Conservation (phyloP, 1,140 invertebrate genomes). For the Pseudachorutes palmiensis region DNA sequence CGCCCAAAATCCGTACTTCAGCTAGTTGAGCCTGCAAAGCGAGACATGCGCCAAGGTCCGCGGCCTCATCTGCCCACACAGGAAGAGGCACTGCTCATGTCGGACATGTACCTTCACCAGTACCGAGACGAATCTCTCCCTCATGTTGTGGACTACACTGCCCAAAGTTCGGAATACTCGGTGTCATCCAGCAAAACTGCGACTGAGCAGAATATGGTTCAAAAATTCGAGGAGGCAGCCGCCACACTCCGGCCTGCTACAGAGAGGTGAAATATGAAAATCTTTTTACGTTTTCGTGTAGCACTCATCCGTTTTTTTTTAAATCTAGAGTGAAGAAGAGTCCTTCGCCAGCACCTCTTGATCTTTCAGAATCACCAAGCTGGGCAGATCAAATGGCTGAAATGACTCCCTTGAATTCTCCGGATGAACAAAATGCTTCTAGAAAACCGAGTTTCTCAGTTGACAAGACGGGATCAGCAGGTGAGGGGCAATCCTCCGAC, state of each 20-base stretch:
- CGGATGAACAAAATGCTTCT: slow-evolving; percentile 2
- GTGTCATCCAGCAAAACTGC: not conserved
- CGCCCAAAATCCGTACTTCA: slow-evolving; percentile 54
- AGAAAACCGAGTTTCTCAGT: too few species aligned
- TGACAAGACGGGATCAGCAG: too few species aligned
- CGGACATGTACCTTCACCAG: slow-evolving; percentile 6
- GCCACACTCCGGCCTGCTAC: not conserved
- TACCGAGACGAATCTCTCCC: not conserved
- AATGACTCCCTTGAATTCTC: slow-evolving; percentile 9
- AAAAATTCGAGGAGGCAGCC: not conserved
- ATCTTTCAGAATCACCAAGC: not conserved
- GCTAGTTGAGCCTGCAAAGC: slow-evolving; percentile 52
- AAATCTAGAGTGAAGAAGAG: slow-evolving; percentile 7
- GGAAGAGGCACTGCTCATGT: slow-evolving; percentile 6
- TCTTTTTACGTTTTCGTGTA: not conserved
- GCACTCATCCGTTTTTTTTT: not conserved
- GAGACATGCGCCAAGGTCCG: slow-evolving; percentile 12
- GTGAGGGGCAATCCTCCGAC: too few species aligned
- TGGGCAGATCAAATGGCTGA: slow-evolving; percentile 18
- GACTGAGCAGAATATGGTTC: not conserved
- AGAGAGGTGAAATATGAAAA: not conserved
- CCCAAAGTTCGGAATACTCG: not conserved
- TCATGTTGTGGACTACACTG: slow-evolving; percentile 3
- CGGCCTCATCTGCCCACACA: not conserved
- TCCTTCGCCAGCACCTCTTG: slow-evolving; percentile 14